Base-by-base conservation (phyloP, 2,113 vertebrate species). In the Vimba vimba region DNA sequence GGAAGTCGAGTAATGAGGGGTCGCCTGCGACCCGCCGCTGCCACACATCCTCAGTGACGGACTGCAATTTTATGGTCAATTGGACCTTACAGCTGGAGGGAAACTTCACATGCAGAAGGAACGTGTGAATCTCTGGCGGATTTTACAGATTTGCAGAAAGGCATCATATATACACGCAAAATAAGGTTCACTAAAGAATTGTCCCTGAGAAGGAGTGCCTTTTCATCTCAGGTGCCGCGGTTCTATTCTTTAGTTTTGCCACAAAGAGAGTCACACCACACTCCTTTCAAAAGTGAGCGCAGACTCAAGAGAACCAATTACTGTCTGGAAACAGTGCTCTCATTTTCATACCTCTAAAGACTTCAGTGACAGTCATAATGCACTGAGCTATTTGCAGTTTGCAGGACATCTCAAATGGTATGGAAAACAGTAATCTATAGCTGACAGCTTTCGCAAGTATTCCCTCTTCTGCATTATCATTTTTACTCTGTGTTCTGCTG, bases 1-100 rank as follows among this genome's bases (percentile, higher is more conserved):
- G 83, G 80, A 89, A 86, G 76, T 66, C 45, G 50, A 86, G 79
- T 91, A 89, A 88, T 89, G 80, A 88, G 80, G 21, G 87, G 83
- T 88, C 85, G 15, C 82, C 83, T 78, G 66, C 84, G 27, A 75
- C 74, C 81, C n/a, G 74, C 85, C 39, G 25, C 74, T 85, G 74
- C 79, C 87, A 88, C 83, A 81, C 84, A 80, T 52, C 78, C 30
- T 66, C 33, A 60, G 73, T 45, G 75, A 85, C 75, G 82, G 78
- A 33, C 83, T 69, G 79, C 80, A 85, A 87, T 88, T 88, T 88
- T 79, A 88, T 82, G 86, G 83, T 78, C 86, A 80, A 84, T 85
- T 88, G 78, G 60, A 47, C 43, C 75, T 60, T 80, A 87, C 85
- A 83, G 71, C 60, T 87, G 80, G 5, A 47, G 27, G 30, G 79